Conservation (phyloP, 2,113 vertebrate genomes). For the Falco punctatus region DNA sequence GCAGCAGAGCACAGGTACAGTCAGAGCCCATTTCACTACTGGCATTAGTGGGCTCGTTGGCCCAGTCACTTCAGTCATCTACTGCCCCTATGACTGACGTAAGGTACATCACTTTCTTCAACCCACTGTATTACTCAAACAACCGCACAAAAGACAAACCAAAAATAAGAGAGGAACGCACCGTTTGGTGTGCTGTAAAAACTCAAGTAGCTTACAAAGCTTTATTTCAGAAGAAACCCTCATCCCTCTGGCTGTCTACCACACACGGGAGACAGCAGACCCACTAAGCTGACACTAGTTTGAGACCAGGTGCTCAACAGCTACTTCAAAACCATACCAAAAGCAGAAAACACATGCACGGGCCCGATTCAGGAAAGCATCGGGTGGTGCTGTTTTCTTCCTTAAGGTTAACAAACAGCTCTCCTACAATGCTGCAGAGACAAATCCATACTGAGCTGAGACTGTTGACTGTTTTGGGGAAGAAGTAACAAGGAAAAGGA, state of each 20-base stretch:
- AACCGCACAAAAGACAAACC: not conserved
- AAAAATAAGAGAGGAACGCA: not conserved
- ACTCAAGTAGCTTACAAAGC: not conserved
- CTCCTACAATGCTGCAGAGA: not conserved
- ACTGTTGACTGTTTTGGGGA: not conserved
- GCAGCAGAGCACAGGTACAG: not conserved
- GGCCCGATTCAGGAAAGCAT: not conserved
- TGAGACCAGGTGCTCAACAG: not conserved
- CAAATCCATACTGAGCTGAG: not conserved
- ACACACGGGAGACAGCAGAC: rapidly evolving
- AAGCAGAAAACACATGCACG: not conserved
- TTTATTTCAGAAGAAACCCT: not conserved
- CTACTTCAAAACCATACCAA: not conserved
- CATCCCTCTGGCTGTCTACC: not conserved
- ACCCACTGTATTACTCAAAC: not conserved
- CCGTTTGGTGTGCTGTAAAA: not conserved
- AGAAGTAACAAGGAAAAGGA: not conserved
- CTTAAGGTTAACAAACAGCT: not conserved
- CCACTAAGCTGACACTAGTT: not conserved
- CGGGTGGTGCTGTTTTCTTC: not conserved
- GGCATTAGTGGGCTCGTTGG: not conserved
- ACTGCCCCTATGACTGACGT: not conserved
- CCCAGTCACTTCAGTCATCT: not conserved
- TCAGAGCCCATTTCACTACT: not conserved
- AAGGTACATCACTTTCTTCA: not conserved